Conservation (phyloP, 2,113 vertebrate species). For the Phrynocephalus versicolor region DNA sequence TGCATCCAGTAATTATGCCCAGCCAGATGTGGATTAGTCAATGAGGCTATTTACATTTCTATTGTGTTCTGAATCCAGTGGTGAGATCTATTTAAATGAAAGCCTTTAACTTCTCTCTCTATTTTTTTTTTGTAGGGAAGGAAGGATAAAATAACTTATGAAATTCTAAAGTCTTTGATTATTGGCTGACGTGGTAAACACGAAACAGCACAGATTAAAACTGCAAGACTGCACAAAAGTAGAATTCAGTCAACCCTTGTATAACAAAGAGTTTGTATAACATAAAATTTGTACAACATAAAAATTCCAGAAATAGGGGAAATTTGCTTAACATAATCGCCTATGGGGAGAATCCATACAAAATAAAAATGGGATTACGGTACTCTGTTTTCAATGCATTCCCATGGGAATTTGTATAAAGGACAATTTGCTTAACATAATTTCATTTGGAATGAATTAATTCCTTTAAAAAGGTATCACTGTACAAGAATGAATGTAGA, state of each 20-base stretch:
- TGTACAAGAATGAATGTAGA: conserved; percentile 36
- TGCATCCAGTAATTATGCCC: conserved; percentile 64
- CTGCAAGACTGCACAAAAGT: conserved; percentile 49
- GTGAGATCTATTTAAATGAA: conserved; percentile 71
- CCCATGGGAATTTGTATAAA: no score
- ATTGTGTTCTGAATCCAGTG: conserved; percentile 67
- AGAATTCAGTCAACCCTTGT: no score
- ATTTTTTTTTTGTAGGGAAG: conserved; percentile 21
- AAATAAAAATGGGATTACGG: no score
- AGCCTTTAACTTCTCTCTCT: conserved; percentile 54
- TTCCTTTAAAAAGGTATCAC: no score
- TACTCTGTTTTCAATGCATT: no score
- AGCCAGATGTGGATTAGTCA: conserved; percentile 72
- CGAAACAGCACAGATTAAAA: conserved; percentile 61
- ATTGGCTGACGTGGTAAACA: conserved; percentile 72
- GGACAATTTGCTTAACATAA: no score
- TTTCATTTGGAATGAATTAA: no score
- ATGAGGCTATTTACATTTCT: conserved; percentile 68
- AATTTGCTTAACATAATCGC: no score
- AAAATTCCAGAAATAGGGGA: no score
- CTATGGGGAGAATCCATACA: no score
- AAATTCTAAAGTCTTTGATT: conserved; percentile 71
- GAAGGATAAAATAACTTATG: conserved; percentile 59
- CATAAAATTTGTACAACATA: no score
- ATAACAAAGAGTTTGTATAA: no score